Evolutionary conservation across 2,113 vertebrate genomes (phyloP).

Genomic region (Solea solea): DNA sequence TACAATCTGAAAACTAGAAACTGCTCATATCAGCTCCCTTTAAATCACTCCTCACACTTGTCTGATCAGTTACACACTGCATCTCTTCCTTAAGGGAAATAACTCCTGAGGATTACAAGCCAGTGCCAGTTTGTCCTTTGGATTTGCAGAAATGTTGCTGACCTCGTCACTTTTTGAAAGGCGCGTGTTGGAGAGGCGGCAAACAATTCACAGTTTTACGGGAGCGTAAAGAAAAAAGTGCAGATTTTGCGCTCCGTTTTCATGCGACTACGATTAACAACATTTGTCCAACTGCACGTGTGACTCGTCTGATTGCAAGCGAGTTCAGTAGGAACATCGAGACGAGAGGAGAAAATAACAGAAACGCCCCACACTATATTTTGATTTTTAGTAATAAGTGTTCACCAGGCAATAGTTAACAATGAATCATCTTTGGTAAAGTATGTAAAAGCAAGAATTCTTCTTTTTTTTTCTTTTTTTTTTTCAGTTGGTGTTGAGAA

Average conservation of each 20-base stretch:
- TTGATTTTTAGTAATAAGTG: no score
- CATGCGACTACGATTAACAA: not conserved
- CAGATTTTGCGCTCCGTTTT: not conserved
- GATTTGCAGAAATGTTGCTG: conserved; percentile 44
- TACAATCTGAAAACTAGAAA: not conserved
- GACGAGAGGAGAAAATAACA: no score
- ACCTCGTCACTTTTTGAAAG: conserved; percentile 36
- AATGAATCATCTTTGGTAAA: conserved; percentile 11
- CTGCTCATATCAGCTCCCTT: not conserved
- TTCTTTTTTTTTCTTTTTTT: not conserved
- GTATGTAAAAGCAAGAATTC: conserved; percentile 6
- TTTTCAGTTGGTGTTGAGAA: not conserved
- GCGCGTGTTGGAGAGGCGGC: conserved; percentile 13
- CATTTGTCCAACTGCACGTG: not conserved
- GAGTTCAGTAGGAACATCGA: no score
- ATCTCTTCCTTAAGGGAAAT: conserved; percentile 27
- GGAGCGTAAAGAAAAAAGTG: conserved; percentile 28
- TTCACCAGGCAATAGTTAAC: not conserved
- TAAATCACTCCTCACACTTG: not conserved
- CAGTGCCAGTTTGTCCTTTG: conserved; percentile 25
- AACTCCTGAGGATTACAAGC: conserved; percentile 47
- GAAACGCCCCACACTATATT: no score
- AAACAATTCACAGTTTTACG: conserved; percentile 24
- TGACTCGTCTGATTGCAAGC: no score
- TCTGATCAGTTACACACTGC: not conserved